A percentile compares a stretch with the other conserved stretches of the same genome.
These are phyloP conservation scores for Rhamphomyia laevipes DNA, from an alignment of 2,888 invertebrate species.

Conservation along the genomic window DNA sequence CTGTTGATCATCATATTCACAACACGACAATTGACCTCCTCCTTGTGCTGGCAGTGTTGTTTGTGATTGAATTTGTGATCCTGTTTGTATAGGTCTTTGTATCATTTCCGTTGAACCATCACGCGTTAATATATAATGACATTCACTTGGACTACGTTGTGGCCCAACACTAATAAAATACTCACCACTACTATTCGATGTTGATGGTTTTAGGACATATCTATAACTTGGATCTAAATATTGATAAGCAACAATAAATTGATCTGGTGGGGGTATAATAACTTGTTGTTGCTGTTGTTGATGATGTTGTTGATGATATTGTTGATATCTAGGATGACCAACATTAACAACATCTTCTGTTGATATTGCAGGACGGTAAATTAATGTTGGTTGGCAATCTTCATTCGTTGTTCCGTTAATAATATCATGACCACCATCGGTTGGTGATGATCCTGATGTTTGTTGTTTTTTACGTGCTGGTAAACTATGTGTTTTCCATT, in stretches of 20 bases:
- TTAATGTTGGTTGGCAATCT: constrained; percentile 34
- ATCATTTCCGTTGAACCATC: constrained; percentile 36
- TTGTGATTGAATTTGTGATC: constrained; percentile 19
- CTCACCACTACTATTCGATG: constrained; percentile 52
- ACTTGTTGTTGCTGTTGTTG: constrained; percentile 36
- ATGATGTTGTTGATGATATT: constrained; percentile 17
- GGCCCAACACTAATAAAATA: constrained; percentile 62
- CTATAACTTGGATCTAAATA: constrained; percentile 62
- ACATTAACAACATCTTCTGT: constrained; percentile 60
- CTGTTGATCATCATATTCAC: constrained; percentile 13
- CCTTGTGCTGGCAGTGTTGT: constrained; percentile 1
- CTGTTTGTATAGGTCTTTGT: constrained; percentile 12
- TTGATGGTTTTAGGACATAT: constrained; percentile 55
- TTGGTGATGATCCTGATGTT: constrained; percentile 42
- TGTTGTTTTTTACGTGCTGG: constrained; percentile 74
- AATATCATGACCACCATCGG: constrained; percentile 34
- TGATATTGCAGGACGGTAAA: constrained; percentile 67
- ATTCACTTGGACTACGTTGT: constrained; percentile 48
- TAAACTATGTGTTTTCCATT: constrained; percentile 82
- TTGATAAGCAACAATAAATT: constrained; percentile 48
- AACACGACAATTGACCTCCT: constrained; percentile 22
- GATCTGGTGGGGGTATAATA: constrained; percentile 38
- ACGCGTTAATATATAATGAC: constrained; percentile 57
- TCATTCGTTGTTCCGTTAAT: constrained; percentile 40
- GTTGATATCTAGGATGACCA: constrained; percentile 10